These are phyloP conservation scores for Acanthosepion lycidas DNA, from an alignment of 2,888 invertebrate species.

Conservation along the genomic window DNA sequence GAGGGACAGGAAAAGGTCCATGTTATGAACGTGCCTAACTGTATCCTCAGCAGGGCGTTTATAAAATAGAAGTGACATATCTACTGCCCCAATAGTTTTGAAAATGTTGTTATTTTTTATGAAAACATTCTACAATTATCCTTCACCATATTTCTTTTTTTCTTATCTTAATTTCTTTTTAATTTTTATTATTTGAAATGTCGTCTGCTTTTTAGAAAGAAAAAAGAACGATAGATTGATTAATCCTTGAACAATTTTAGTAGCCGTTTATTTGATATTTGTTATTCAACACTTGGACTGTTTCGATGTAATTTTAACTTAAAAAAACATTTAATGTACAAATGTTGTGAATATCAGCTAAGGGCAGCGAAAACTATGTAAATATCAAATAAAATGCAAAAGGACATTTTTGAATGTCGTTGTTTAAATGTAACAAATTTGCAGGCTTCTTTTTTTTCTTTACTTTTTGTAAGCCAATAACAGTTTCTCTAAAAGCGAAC, in stretches of 20 bases:
- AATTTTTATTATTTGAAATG: not conserved
- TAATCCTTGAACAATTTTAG: not conserved
- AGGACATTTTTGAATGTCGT: not conserved
- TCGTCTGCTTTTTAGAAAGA: not conserved
- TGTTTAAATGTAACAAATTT: not conserved
- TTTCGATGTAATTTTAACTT: not conserved
- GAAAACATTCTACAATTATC: too few species aligned
- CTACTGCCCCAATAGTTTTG: not conserved
- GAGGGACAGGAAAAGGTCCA: not conserved
- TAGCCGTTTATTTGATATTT: not conserved
- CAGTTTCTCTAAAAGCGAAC: too few species aligned
- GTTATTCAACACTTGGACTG: not conserved
- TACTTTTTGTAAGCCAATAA: too few species aligned
- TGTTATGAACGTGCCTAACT: not conserved
- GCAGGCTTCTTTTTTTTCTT: too few species aligned
- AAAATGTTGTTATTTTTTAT: not conserved
- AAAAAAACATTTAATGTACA: not conserved
- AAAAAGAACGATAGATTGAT: not conserved
- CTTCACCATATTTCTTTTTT: not conserved
- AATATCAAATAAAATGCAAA: not conserved
- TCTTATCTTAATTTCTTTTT: not conserved
- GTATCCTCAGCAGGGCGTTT: not conserved
- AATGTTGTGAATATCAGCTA: not conserved
- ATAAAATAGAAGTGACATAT: not conserved
- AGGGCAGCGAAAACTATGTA: not conserved